Evolutionary conservation across 1,140 invertebrate species (phyloP).

Genomic region (Euura saliciscinereae): DNA sequence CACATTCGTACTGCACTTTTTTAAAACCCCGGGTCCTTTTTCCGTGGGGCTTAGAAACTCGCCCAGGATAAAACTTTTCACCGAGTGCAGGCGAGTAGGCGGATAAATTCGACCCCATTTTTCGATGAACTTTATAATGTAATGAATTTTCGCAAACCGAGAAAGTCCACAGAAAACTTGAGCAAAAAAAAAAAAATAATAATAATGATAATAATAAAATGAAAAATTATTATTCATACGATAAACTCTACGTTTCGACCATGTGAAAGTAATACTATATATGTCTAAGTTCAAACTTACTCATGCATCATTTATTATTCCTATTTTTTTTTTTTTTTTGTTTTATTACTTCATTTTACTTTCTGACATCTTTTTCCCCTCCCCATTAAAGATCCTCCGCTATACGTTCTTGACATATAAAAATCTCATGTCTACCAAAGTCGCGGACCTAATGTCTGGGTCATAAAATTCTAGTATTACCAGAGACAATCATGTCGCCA

Average conservation of each 20-base stretch:
- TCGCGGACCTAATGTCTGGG: neutral
- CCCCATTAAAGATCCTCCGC: too few species aligned
- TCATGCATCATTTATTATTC: too few species aligned
- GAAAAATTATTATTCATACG: too few species aligned
- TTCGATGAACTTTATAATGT: neutral
- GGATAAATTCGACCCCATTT: neutral
- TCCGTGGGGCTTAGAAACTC: neutral
- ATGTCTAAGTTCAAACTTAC: too few species aligned
- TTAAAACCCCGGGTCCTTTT: neutral
- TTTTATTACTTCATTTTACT: too few species aligned
- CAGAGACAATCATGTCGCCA: conserved; percentile 87
- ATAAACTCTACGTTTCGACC: too few species aligned
- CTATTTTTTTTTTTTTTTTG: too few species aligned
- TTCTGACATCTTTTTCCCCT: too few species aligned
- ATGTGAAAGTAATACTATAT: too few species aligned
- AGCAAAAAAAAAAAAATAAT: neutral
- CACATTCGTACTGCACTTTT: conserved; percentile 5
- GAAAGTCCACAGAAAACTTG: neutral
- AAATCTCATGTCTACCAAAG: too few species aligned
- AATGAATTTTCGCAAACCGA: neutral
- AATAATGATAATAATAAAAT: too few species aligned
- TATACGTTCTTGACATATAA: too few species aligned
- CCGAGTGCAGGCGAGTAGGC: neutral
- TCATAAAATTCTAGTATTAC: conserved; percentile 64
- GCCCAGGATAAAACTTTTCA: neutral